Conservation (phyloP, 2,797 vertebrate genomes). For the Sorex maritimensis region DNA sequence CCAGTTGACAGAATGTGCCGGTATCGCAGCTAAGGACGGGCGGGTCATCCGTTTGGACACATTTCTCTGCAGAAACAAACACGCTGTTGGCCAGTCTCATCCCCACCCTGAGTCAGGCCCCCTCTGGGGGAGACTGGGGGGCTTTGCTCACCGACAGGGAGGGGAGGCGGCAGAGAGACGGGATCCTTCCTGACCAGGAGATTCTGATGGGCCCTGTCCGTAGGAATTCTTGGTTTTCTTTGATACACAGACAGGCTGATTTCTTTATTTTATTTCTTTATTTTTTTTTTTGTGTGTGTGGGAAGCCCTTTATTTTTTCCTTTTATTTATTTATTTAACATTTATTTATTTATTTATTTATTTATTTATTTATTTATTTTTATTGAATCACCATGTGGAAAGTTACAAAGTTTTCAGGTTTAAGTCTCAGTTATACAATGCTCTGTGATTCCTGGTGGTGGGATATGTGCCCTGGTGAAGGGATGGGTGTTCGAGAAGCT, state of each 20-base stretch:
- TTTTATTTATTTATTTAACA: too few species aligned
- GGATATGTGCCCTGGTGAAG: too few species aligned
- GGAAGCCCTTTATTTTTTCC: too few species aligned
- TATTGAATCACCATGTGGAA: too few species aligned
- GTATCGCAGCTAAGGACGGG: not conserved
- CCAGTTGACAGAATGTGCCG: constrained; percentile 10
- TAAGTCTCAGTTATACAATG: too few species aligned
- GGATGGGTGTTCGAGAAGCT: not conserved
- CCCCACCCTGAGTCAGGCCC: not conserved
- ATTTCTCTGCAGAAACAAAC: constrained; percentile 37
- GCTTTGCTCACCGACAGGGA: constrained; percentile 33
- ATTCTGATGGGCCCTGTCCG: constrained; percentile 16
- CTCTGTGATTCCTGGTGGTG: too few species aligned
- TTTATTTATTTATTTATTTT: too few species aligned
- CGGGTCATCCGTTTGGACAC: not conserved
- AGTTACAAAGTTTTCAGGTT: too few species aligned
- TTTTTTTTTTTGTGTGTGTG: too few species aligned
- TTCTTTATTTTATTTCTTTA: not conserved
- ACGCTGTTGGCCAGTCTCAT: too few species aligned
- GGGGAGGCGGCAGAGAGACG: constrained; percentile 17
- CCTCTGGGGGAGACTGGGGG: not conserved
- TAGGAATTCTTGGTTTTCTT: constrained; percentile 7
- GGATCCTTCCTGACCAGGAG: constrained; percentile 2
- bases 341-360: too few species aligned
- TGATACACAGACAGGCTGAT: not conserved